phyloP scores from a whole-genome alignment of 2,888 invertebrate genomes.

The Cephus pygmeus region DNA sequence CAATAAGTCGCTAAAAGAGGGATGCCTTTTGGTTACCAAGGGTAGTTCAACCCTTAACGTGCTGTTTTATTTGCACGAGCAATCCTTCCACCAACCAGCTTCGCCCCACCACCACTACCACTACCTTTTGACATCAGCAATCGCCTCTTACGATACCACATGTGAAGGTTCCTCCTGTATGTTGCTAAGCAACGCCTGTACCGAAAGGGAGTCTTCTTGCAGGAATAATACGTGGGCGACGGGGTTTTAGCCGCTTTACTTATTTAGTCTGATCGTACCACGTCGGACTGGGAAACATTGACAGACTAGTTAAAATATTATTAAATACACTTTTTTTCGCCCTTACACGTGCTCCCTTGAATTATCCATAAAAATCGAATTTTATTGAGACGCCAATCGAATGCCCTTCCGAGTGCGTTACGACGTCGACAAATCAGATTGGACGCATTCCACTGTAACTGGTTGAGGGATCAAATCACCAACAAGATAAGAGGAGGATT shows the following conservation, averaged over 20 bases:
- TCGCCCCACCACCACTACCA: background rate
- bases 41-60: conserved; percentile 6
- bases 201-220: conserved; percentile 55
- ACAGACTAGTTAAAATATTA: background rate
- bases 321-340: background rate
- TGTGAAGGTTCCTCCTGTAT: conserved; percentile 54
- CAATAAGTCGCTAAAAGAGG: background rate
- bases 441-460: background rate
- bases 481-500: background rate
- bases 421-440: background rate
- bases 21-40: background rate
- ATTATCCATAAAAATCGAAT: background rate
- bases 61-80: conserved; percentile 57
- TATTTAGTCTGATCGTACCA: conserved; percentile 48
- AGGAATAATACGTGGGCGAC: conserved; percentile 46
- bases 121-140: background rate
- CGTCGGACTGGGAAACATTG: conserved; percentile 21
- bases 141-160: conserved; percentile 43
- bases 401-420: background rate
- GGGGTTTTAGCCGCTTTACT: conserved; percentile 58
- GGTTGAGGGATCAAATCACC: background rate
- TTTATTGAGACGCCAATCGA: background rate
- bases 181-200: conserved; percentile 57
- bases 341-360: background rate
- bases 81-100: conserved; percentile 43